Evolutionary conservation across 1,140 invertebrate genomes (phyloP).

Genomic region (Pseudobourletiella spinata): DNA sequence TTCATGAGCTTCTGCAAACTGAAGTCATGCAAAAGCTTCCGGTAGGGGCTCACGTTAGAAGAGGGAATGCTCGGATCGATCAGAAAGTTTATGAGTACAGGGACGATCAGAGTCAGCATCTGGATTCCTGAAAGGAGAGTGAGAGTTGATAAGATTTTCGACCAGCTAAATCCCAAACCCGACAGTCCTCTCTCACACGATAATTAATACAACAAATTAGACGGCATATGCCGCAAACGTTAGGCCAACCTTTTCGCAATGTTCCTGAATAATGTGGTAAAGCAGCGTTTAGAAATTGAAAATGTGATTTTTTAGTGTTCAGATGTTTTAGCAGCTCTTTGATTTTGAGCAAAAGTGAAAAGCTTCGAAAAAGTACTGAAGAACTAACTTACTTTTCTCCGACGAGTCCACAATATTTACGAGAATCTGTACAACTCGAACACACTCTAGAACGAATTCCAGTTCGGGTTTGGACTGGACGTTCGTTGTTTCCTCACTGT

Average conservation of each 20-base stretch:
- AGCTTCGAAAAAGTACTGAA: too few relatives aligned
- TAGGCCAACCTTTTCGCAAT: neutral
- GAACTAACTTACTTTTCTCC: conserved; percentile 32
- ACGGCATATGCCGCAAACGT: too few relatives aligned
- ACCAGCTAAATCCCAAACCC: too few relatives aligned
- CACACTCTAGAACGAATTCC: conserved; percentile 28
- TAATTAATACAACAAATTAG: too few relatives aligned
- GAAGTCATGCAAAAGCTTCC: conserved; percentile 65
- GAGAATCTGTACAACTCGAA: conserved; percentile 28
- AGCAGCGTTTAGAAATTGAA: too few relatives aligned
- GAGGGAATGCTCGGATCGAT: conserved; percentile 58
- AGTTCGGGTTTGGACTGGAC: conserved; percentile 19
- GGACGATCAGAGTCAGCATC: conserved; percentile 75
- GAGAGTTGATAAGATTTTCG: neutral
- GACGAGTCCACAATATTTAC: conserved; percentile 27
- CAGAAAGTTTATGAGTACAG: conserved; percentile 76
- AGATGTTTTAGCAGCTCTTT: too few relatives aligned
- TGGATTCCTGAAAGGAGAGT: conserved; percentile 62
- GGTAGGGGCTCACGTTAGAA: conserved; percentile 74
- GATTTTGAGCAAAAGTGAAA: too few relatives aligned
- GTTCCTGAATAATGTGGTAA: conserved; percentile 32
- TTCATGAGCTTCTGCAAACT: conserved; percentile 79
- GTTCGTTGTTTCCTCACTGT: conserved; percentile 44
- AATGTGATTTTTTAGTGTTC: too few relatives aligned
- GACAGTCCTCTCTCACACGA: too few relatives aligned